Conservation (phyloP, 2,888 invertebrate genomes). For the Atherix ibis region DNA sequence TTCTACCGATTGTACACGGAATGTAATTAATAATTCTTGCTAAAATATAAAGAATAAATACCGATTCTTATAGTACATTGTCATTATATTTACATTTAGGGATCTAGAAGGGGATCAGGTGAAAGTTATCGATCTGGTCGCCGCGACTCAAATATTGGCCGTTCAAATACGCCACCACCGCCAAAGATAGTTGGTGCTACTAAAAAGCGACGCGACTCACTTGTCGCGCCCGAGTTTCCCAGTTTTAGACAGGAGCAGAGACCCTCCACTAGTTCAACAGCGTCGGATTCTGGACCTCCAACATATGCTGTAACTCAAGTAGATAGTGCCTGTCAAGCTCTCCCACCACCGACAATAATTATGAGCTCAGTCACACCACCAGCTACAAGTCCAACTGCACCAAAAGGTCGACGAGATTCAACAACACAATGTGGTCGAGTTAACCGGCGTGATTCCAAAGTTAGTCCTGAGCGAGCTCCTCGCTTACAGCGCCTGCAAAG, state of each 20-base stretch:
- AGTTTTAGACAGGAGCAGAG: constrained; percentile 44
- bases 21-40: constrained; percentile 10
- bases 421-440: constrained; percentile 64
- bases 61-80: background rate
- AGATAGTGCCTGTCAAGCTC: constrained; percentile 45
- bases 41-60: background rate
- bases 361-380: constrained; percentile 73
- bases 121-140: constrained; percentile 53
- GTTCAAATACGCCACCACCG: constrained; percentile 36
- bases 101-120: constrained; percentile 43
- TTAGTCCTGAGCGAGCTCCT: constrained; percentile 49
- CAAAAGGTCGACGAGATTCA: constrained; percentile 56
- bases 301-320: constrained; percentile 34
- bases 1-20: constrained; percentile 13
- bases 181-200: constrained; percentile 45
- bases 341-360: constrained; percentile 61
- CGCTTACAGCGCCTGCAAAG: constrained; percentile 56
- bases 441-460: constrained; percentile 50
- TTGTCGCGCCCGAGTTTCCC: constrained; percentile 36
- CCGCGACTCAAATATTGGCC: constrained; percentile 45
- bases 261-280: constrained; percentile 56
- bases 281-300: constrained; percentile 49
- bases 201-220: constrained; percentile 42
- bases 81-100: constrained; percentile 14
- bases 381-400: constrained; percentile 58